phyloP scores from a whole-genome alignment of 1,140 invertebrate species.

The Matsumurasca onukii region DNA sequence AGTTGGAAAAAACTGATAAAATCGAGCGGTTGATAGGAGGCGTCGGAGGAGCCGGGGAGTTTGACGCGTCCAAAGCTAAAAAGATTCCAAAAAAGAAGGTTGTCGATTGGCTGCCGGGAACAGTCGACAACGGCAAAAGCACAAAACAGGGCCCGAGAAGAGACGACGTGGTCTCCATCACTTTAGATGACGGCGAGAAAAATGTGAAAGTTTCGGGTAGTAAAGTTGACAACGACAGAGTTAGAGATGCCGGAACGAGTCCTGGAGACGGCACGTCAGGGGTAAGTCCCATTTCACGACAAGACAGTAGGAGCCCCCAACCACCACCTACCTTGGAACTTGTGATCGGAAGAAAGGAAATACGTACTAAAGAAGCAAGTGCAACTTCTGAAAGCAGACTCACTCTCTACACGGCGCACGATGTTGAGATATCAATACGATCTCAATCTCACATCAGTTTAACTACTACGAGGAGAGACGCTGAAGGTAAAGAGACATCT shows the following conservation, averaged over 20 bases:
- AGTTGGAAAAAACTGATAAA: slow-evolving; percentile 43
- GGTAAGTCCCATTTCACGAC: slow-evolving; percentile 25
- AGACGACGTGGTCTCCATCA: slow-evolving; percentile 18
- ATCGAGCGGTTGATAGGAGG: slow-evolving; percentile 50
- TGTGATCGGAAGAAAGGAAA: slow-evolving; percentile 54
- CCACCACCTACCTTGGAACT: slow-evolving; percentile 50
- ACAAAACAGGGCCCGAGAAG: not conserved
- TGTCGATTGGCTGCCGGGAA: slow-evolving; percentile 26
- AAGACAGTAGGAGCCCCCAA: slow-evolving; percentile 31
- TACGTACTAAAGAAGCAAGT: slow-evolving; percentile 52
- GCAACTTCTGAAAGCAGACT: slow-evolving; percentile 53
- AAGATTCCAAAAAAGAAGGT: slow-evolving; percentile 24
- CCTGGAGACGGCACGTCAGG: slow-evolving; percentile 46
- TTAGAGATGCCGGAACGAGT: slow-evolving; percentile 48
- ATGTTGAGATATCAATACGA: slow-evolving; percentile 55
- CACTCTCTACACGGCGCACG: slow-evolving; percentile 51
- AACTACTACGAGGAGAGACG: slow-evolving; percentile 47
- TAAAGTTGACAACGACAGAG: slow-evolving; percentile 31
- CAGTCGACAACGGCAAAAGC: slow-evolving; percentile 20
- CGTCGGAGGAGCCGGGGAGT: slow-evolving; percentile 44
- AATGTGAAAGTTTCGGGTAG: slow-evolving; percentile 10
- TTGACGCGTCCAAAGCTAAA: slow-evolving; percentile 33
- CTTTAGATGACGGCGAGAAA: slow-evolving; percentile 8
- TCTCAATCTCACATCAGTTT: slow-evolving; percentile 55
- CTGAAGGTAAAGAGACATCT: slow-evolving; percentile 49